Evolutionary conservation across 2,113 vertebrate species (phyloP).

Genomic region (Bubo scandiacus): DNA sequence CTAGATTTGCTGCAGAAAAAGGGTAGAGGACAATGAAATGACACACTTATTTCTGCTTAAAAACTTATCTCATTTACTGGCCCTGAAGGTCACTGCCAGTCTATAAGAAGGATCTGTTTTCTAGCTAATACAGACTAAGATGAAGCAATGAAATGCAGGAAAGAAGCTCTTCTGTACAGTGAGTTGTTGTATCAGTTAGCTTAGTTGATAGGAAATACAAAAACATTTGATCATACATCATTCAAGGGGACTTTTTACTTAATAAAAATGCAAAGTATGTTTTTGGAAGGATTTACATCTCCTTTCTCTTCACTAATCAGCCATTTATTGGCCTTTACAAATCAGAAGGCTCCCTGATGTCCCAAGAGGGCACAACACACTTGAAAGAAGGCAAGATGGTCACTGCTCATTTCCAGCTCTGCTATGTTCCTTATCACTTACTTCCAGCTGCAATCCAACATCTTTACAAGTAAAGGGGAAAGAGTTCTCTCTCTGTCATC

Average conservation of each 20-base stretch:
- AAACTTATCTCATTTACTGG: background rate
- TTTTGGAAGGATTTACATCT: conserved; percentile 46
- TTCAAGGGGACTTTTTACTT: conserved; percentile 23
- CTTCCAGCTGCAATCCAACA: conserved; percentile 35
- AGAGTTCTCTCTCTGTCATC: background rate
- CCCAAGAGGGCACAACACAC: background rate
- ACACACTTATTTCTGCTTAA: background rate
- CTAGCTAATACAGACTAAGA: background rate
- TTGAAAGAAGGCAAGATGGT: conserved; percentile 18
- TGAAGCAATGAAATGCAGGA: background rate
- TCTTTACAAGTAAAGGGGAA: background rate
- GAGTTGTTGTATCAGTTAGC: background rate
- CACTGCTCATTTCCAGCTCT: conserved; percentile 3
- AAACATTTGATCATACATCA: conserved; percentile 20
- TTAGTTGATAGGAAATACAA: conserved; percentile 32
- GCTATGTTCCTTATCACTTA: conserved; percentile 12
- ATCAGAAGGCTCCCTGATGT: conserved; percentile 22
- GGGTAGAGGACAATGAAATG: background rate
- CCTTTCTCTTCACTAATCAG: conserved; percentile 46
- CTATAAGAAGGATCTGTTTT: background rate
- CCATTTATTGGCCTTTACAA: conserved; percentile 39
- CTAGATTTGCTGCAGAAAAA: background rate
- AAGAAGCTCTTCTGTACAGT: background rate
- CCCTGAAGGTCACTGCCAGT: background rate
- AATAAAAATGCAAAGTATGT: conserved; percentile 46